Evolutionary conservation across 2,113 vertebrate species (phyloP).

Genomic region (Anser brachyrhynchus): DNA sequence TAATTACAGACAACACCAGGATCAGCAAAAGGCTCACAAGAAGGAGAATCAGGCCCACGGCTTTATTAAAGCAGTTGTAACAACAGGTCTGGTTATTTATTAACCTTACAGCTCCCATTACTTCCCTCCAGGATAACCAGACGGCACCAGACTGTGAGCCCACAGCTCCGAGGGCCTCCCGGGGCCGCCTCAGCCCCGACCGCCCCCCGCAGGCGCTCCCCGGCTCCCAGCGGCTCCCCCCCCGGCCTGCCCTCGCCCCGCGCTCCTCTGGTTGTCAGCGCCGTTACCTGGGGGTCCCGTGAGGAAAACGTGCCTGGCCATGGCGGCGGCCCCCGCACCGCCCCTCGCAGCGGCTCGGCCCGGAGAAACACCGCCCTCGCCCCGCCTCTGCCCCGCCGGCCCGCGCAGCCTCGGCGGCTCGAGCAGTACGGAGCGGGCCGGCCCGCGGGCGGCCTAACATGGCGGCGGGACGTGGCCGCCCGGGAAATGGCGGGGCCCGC

Average conservation of each 20-base stretch:
- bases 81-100: background rate
- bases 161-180: background rate
- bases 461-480: too few relatives aligned
- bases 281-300: conserved; percentile 91
- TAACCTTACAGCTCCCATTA: background rate
- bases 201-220: background rate
- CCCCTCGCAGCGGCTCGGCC: too few relatives aligned
- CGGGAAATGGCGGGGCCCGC: too few relatives aligned
- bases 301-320: conserved; percentile 88
- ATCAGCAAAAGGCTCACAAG: background rate
- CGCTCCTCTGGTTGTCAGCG: background rate
- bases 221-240: accelerated
- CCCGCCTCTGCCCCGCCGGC: background rate
- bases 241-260: accelerated
- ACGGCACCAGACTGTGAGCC: too few relatives aligned
- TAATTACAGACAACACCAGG: background rate
- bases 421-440: too few relatives aligned
- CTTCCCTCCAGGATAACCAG: background rate
- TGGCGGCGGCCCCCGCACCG: background rate
- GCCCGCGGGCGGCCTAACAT: too few relatives aligned
- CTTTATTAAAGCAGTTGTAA: background rate
- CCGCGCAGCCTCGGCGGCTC: too few relatives aligned
- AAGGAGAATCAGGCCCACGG: background rate
- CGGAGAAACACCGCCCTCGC: background rate
- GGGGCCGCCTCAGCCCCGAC: too few relatives aligned